A percentile compares a stretch with the other conserved stretches of the same genome.
Conservation (phyloP, 2,113 vertebrate species). For the Leptobrachium ailaonicum region DNA sequence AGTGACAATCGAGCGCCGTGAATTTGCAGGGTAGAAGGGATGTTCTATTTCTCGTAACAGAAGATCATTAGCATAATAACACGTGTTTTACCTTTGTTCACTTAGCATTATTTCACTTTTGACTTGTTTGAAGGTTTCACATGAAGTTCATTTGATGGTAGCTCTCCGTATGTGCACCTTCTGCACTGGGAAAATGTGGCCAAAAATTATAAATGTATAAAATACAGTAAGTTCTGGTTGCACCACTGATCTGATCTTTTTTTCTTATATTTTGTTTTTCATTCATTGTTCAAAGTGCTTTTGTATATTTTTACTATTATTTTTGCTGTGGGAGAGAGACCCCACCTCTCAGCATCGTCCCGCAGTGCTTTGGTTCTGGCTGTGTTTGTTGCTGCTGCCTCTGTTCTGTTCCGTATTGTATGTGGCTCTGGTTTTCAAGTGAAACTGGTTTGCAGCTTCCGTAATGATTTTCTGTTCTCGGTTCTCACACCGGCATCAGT, state of each 20-base stretch:
- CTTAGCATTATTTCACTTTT: too few species aligned
- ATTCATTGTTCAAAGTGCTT: conserved; percentile 23
- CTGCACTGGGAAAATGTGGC: not conserved
- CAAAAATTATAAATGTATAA: not conserved
- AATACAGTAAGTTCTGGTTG: conserved; percentile 33
- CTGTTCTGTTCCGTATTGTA: conserved; percentile 33
- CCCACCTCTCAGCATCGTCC: conserved; percentile 5
- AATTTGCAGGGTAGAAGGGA: too few species aligned
- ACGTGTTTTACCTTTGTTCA: too few species aligned
- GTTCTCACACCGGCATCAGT: conserved; percentile 39
- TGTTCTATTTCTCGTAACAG: too few species aligned
- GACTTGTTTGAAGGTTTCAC: too few species aligned
- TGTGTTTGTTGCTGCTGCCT: conserved; percentile 1
- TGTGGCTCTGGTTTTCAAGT: conserved; percentile 34
- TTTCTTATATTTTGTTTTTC: conserved; percentile 15
- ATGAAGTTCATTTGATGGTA: conserved; percentile 19
- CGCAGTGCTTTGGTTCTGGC: conserved; percentile 20
- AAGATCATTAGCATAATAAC: too few species aligned
- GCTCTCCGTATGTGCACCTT: not conserved
- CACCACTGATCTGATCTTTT: conserved; percentile 24
- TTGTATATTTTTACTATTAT: not conserved
- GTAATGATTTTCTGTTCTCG: conserved; percentile 45
- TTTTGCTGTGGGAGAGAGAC: conserved; percentile 4
- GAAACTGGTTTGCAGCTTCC: conserved; percentile 34
- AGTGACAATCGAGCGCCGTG: too few species aligned